phyloP scores from a whole-genome alignment of 2,797 vertebrate genomes.

The Muscicapa comitata region DNA sequence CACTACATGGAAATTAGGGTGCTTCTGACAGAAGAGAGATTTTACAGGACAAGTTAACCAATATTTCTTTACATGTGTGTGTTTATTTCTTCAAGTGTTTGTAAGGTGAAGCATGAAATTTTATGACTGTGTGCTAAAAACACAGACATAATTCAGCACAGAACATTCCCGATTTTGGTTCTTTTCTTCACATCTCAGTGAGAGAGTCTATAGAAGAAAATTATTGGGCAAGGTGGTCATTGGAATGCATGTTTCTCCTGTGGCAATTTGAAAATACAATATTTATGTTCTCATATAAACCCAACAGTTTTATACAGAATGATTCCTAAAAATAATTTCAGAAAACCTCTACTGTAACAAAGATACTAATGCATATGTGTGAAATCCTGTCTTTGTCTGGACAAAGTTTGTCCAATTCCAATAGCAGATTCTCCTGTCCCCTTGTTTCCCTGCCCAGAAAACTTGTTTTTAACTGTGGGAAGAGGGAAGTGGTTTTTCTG shows the following conservation, averaged over 20 bases:
- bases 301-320: not conserved
- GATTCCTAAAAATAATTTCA: not conserved
- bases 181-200: not conserved
- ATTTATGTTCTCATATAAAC: not conserved
- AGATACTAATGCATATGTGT: rapidly evolving
- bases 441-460: not conserved
- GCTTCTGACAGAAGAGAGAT: not conserved
- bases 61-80: rapidly evolving
- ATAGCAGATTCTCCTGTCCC: not conserved
- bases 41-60: not conserved
- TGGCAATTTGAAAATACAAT: not conserved
- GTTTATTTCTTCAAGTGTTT: not conserved
- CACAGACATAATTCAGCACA: not conserved
- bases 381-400: not conserved
- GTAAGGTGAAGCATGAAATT: not conserved
- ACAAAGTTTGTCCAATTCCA: not conserved
- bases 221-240: not conserved
- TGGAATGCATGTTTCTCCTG: not conserved
- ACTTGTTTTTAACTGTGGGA: not conserved
- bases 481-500: not conserved
- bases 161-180: not conserved
- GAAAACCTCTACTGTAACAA: not conserved
- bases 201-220: not conserved
- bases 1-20: not conserved
- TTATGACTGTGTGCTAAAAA: not conserved